These are phyloP conservation scores for Strix uralensis DNA, from an alignment of 2,113 vertebrate species.

Conservation along the genomic window DNA sequence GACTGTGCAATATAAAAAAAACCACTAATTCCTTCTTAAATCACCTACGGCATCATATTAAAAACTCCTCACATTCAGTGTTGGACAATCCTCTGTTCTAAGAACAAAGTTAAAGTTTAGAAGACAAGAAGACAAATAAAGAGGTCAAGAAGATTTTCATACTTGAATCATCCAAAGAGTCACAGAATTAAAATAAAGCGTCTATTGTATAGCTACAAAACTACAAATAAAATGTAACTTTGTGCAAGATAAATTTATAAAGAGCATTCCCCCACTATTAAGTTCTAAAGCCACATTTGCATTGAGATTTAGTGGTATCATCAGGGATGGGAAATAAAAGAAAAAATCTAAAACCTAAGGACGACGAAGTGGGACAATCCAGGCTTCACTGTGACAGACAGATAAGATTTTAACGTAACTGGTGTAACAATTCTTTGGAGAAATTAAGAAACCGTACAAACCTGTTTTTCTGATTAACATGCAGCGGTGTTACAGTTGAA, in stretches of 20 bases:
- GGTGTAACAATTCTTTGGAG: background rate
- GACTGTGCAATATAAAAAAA: background rate
- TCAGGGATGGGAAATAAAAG: background rate
- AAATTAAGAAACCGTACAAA: background rate
- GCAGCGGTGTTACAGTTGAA: background rate
- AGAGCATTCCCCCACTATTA: background rate
- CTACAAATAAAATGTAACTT: background rate
- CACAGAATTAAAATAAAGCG: background rate
- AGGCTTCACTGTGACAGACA: background rate
- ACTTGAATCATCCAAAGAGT: background rate
- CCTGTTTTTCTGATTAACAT: background rate
- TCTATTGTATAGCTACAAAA: background rate
- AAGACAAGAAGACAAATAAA: background rate
- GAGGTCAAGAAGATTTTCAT: background rate
- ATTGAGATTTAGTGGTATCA: background rate
- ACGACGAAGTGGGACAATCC: background rate
- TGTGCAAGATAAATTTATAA: background rate
- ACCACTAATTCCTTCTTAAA: background rate
- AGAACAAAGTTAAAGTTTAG: background rate
- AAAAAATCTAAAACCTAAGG: background rate
- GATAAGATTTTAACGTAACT: background rate
- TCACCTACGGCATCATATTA: background rate
- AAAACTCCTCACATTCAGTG: background rate
- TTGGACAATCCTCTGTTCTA: background rate
- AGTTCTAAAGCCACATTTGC: background rate